Conservation (phyloP, 2,797 vertebrate species). For the Pempheris klunzingeri region DNA sequence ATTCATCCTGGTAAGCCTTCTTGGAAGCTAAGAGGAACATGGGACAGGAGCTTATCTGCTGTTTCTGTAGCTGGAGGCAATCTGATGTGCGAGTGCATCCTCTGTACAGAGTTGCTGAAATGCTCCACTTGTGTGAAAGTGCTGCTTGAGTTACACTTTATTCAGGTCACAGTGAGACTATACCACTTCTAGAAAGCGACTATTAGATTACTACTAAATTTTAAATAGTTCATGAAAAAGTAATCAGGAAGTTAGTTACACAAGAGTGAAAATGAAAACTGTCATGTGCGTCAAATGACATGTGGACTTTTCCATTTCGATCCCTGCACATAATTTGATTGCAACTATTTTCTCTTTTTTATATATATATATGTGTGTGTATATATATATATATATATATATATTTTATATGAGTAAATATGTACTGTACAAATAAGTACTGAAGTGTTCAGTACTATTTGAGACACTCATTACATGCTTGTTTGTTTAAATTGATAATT, state of each 20-base stretch:
- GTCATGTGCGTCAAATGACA: not conserved
- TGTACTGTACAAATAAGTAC: not conserved
- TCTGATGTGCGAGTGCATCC: slow-evolving; percentile 24
- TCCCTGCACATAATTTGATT: not conserved
- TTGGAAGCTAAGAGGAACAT: slow-evolving; percentile 40
- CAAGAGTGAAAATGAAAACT: not conserved
- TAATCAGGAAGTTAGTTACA: not conserved
- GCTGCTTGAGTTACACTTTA: slow-evolving; percentile 37
- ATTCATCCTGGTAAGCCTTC: slow-evolving; percentile 44
- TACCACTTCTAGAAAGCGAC: slow-evolving; percentile 12
- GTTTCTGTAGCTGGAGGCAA: slow-evolving; percentile 42
- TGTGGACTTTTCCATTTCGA: not conserved
- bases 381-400: no score
- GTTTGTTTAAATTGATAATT: not conserved
- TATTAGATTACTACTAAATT: not conserved
- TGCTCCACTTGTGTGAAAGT: slow-evolving; percentile 32
- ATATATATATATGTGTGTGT: no score
- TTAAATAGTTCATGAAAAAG: slow-evolving; percentile 19
- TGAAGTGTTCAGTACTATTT: not conserved
- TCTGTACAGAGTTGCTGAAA: slow-evolving; percentile 20
- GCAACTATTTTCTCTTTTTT: not conserved
- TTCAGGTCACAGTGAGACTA: slow-evolving; percentile 25
- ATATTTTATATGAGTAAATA: not conserved
- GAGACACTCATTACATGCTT: not conserved
- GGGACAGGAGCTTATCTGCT: slow-evolving; percentile 36